A percentile compares a stretch with the other conserved stretches of the same genome.
Conservation (phyloP, 1,140 invertebrate genomes). For the Yoshiicerus persimilis region DNA sequence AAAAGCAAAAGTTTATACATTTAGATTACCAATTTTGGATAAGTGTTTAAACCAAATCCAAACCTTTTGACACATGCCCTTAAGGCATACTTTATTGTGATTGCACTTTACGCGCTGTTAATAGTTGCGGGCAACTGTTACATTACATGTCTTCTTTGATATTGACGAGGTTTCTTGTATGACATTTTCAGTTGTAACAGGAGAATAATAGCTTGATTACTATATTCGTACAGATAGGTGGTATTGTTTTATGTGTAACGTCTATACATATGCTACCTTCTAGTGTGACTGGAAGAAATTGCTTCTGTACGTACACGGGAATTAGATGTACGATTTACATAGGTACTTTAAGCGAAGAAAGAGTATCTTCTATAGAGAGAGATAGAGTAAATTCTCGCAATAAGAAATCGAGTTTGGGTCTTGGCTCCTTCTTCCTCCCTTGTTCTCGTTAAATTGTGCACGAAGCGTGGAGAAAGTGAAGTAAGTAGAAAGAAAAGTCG, state of each 20-base stretch:
- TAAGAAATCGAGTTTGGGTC: not conserved
- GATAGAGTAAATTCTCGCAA: not conserved
- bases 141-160: not conserved
- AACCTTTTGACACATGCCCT: not conserved
- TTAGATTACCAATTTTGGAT: too few species aligned
- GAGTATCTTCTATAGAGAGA: not conserved
- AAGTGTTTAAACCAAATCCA: too few species aligned
- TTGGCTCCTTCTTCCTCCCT: not conserved
- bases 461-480: not conserved
- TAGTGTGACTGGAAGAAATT: not conserved
- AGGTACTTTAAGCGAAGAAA: not conserved
- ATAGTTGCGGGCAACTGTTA: not conserved
- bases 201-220: not conserved
- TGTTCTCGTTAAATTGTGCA: conserved; percentile 22
- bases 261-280: too few species aligned
- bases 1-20: too few species aligned
- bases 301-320: not conserved
- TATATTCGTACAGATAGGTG: not conserved
- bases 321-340: not conserved
- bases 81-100: not conserved
- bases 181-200: not conserved
- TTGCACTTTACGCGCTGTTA: not conserved
- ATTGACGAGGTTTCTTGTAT: not conserved
- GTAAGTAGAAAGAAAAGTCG: not conserved
- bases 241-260: too few species aligned